These are phyloP conservation scores for Portevinia maculata DNA, from an alignment of 2,888 invertebrate species.

Conservation along the genomic window DNA sequence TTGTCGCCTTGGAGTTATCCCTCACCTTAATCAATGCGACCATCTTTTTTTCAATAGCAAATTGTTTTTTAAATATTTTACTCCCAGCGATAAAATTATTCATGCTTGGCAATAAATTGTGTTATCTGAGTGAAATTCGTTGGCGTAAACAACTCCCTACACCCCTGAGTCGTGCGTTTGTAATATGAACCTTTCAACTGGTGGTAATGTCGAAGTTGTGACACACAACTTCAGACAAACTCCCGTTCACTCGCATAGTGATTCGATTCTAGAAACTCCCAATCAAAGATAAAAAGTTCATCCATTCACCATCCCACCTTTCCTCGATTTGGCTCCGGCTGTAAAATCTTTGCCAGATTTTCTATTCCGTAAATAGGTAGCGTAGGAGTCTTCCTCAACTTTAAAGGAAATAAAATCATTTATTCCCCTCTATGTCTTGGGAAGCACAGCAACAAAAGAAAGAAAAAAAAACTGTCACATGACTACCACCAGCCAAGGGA, in stretches of 20 bases:
- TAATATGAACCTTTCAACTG: constrained; percentile 51
- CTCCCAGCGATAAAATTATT: constrained; percentile 53
- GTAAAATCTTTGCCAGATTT: constrained; percentile 69
- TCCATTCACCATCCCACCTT: constrained; percentile 42
- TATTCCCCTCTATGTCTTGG: background rate
- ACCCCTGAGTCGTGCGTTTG: constrained; percentile 15
- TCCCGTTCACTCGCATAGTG: background rate
- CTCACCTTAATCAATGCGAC: background rate
- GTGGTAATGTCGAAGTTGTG: constrained; percentile 30
- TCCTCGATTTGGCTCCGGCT: constrained; percentile 55
- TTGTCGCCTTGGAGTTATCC: constrained; percentile 10
- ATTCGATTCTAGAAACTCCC: constrained; percentile 3
- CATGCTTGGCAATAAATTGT: constrained; percentile 65
- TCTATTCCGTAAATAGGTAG: constrained; percentile 67
- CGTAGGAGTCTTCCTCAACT: constrained; percentile 63
- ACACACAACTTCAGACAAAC: constrained; percentile 12
- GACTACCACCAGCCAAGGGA: constrained; percentile 35
- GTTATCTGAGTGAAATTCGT: constrained; percentile 38
- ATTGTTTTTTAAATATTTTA: constrained; percentile 2
- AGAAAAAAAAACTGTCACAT: constrained; percentile 42
- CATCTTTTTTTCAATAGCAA: background rate
- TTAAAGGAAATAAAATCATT: constrained; percentile 64
- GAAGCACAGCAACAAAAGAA: background rate
- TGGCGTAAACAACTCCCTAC: constrained; percentile 52
- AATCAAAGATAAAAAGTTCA: constrained; percentile 62